phyloP scores from a whole-genome alignment of 1,140 invertebrate genomes.

The Danaus plexippus region DNA sequence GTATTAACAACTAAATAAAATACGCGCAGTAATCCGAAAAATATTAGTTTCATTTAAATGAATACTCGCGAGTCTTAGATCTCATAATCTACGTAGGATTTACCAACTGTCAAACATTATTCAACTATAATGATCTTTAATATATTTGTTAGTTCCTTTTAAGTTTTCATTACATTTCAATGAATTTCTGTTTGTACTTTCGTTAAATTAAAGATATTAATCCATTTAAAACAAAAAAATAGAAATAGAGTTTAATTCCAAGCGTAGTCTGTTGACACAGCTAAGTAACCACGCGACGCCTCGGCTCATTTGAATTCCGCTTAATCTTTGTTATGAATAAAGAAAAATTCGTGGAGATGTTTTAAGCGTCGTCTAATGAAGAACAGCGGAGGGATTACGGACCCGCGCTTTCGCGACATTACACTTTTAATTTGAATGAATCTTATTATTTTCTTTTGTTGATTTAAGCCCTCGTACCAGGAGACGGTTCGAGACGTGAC shows the following conservation, averaged over 20 bases:
- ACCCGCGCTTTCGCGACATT: slow-evolving; percentile 71
- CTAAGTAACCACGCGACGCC: slow-evolving; percentile 62
- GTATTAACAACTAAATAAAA: no score
- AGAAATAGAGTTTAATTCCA: slow-evolving; percentile 11
- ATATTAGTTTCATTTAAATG: no score
- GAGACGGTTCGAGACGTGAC: slow-evolving; percentile 74
- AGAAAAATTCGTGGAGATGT: slow-evolving; percentile 64
- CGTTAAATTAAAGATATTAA: slow-evolving; percentile 9
- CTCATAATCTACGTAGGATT: no score
- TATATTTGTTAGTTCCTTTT: no score
- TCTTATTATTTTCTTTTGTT: slow-evolving; percentile 77
- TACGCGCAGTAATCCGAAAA: no score
- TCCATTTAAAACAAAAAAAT: slow-evolving; percentile 18
- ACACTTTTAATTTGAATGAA: slow-evolving; percentile 79
- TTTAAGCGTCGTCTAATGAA: slow-evolving; percentile 64
- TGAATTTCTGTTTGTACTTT: background rate
- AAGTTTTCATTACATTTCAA: background rate
- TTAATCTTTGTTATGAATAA: slow-evolving; percentile 71
- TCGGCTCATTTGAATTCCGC: slow-evolving; percentile 68
- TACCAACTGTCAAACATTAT: no score
- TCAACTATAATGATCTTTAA: no score
- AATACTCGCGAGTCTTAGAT: no score
- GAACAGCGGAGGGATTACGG: slow-evolving; percentile 57
- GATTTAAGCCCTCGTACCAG: slow-evolving; percentile 73
- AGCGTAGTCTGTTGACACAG: slow-evolving; percentile 58